A percentile compares a stretch with the other conserved stretches of the same genome.
Conservation (phyloP, 2,797 vertebrate genomes). For the Tokudaia muenninki region DNA sequence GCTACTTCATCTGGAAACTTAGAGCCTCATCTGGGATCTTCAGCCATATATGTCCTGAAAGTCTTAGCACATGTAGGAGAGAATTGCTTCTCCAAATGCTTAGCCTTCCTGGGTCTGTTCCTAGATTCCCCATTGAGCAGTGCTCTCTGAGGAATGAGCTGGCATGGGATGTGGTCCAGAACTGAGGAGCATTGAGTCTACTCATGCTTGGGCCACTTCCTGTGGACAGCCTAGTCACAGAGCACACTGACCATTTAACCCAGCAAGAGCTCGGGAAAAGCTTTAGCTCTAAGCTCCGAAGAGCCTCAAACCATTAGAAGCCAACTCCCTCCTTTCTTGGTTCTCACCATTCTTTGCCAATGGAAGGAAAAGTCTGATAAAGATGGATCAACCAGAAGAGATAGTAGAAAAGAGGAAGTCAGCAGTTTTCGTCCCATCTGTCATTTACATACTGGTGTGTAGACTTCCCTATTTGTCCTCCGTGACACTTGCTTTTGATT, state of each 20-base stretch:
- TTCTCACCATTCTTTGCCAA: neutral
- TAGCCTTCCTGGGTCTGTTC: neutral
- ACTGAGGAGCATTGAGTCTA: neutral
- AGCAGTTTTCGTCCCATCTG: neutral
- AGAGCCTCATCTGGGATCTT: neutral
- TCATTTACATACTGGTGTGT: neutral
- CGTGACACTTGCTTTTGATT: neutral
- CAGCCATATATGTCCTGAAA: neutral
- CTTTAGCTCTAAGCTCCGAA: neutral
- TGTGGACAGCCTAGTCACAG: neutral
- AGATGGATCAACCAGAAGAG: neutral
- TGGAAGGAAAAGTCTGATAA: neutral
- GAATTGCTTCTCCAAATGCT: neutral
- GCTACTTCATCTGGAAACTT: neutral
- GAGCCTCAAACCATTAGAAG: neutral
- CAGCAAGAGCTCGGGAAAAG: neutral
- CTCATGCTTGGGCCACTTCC: neutral
- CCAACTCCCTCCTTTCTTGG: neutral
- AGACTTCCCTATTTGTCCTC: neutral
- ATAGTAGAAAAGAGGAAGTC: neutral
- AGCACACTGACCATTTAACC: neutral
- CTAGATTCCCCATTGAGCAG: neutral
- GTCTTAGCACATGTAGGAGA: neutral
- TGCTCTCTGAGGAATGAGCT: neutral
- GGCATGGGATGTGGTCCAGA: neutral